Base-by-base conservation (phyloP, 2,888 invertebrate species). In the Campoplex nolae region DNA sequence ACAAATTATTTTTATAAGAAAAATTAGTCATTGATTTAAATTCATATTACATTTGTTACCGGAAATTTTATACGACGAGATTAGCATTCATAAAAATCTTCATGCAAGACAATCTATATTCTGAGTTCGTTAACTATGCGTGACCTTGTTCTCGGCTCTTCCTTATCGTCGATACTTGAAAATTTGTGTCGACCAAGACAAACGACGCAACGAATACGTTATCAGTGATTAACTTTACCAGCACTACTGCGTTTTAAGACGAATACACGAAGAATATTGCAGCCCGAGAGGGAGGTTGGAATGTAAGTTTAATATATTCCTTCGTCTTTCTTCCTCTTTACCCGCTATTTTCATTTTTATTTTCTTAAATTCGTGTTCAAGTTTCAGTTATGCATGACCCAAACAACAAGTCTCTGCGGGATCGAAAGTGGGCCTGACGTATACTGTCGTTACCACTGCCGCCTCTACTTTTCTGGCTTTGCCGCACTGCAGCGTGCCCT, bases 401-500 rank as follows among this genome's bases (percentile, higher is more conserved):
- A 84, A 87, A 87, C 78, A 74, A 82, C 68, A 18, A 23, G 78
- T 42, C 77, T 87, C 86, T 58, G 54, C 78, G 28, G 78, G 38
- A 62, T 83, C 65, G 67, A 77, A 87, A 87, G 74, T 78, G 87
- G 84, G 84, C 87, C 84, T 71, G 81, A 82, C 77, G 35, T 65
- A 62, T 51, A 51, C 80, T 18, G 76, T 80, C 51, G 80, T 80
- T 80, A 58, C 76, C 76, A 73, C 80, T 81, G 76, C 48, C 58
- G 28, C 54, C 38, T 70, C 68, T 70, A 74, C 77, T 70, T 62
- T 73, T 70, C 51, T 78, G 70, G 70, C 74, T 87, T 84, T 87
- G 87, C 84, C 87, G 87, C 87, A 87, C 84, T 87, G 87, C 87
- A 87, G 87, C 78, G 84, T 82, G 65, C 71, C 42, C 84, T 54